Evolutionary conservation across 2,888 invertebrate species (phyloP).

Genomic region (Ernsta delagoae): DNA sequence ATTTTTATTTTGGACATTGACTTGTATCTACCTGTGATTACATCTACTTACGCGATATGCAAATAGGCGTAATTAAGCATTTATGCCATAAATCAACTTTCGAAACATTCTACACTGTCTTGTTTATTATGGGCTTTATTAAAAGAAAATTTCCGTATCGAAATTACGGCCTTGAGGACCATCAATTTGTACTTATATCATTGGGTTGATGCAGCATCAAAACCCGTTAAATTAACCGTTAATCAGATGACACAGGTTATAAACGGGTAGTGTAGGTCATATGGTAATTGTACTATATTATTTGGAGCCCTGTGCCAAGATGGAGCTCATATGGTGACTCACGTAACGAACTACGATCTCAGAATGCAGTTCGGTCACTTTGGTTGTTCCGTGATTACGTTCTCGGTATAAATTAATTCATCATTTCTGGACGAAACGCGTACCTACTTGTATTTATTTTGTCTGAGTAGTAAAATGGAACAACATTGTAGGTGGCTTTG

Average conservation of each 20-base stretch:
- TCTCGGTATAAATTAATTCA: slow-evolving; percentile 23
- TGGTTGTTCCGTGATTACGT: slow-evolving; percentile 37
- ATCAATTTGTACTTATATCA: slow-evolving; percentile 40
- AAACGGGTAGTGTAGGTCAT: slow-evolving; percentile 51
- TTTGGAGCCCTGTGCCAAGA: slow-evolving; percentile 68
- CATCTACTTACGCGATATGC: slow-evolving; percentile 22
- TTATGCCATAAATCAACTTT: slow-evolving; percentile 35
- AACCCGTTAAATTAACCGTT: slow-evolving; percentile 51
- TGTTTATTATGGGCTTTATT: slow-evolving; percentile 7
- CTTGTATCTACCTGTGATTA: slow-evolving; percentile 23
- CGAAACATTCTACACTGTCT: slow-evolving; percentile 20
- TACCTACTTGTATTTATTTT: background rate
- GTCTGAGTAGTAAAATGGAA: slow-evolving; percentile 18
- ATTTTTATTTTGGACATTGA: slow-evolving; percentile 15
- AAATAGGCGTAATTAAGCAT: slow-evolving; percentile 31
- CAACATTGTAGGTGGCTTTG: slow-evolving; percentile 16
- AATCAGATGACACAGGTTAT: slow-evolving; percentile 51
- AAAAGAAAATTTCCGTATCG: slow-evolving; percentile 24
- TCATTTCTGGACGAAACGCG: slow-evolving; percentile 20
- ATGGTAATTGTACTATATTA: slow-evolving; percentile 63
- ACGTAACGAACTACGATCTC: slow-evolving; percentile 55
- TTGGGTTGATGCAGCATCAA: slow-evolving; percentile 36
- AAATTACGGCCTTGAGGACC: slow-evolving; percentile 35
- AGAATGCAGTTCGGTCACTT: slow-evolving; percentile 76
- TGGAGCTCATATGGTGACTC: slow-evolving; percentile 69